Base-by-base conservation (phyloP, 1,140 invertebrate species). In the Drosophila busckii region DNA sequence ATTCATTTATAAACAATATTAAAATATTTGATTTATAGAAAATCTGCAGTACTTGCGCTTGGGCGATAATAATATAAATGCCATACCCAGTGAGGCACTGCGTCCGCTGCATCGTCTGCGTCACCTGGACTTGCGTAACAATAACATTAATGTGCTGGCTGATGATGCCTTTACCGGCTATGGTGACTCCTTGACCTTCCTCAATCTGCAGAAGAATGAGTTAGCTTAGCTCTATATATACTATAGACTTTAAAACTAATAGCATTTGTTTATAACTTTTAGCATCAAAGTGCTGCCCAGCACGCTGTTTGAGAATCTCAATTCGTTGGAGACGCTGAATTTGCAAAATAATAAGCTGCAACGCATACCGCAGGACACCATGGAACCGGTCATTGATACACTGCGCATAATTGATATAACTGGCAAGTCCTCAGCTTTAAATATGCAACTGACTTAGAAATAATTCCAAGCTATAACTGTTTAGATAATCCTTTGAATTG, bases 141-240 rank as follows among this genome's bases (percentile, higher is more conserved):
- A 97, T 86, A 96, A 96, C 70, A 96, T 97, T 48, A 93, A 92
- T 15, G 89, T 90, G 23, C 91, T 97, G 19, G 89, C 91, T 4
- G 95, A 96, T 58, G 94, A 97, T 70, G 93, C 94, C 1, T 97
- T 97, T 85, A 91, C 92, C n/a, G 93, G 94, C 12, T 97, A 93
- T 70, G 95, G 95, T n/a, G 94, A 95, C 85, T 95, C 94, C 1
- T 94, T 97, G 31, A 96, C 95, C 2, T 97, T 96, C 87, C 90
- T 97, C 3, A 95, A 96, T 83, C 88, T 97, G 20, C 95, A 97
- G 71, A 96, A 96, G 87, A 97, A 97, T 88, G 92, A 94, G 95
- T 97, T 90, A 93, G n/a, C n/a, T n/a, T n/a, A 63, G 35, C 31
- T 16, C 8, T n/a, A n/a, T n/a, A 28, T 52, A 23, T 28, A 23